Evolutionary conservation across 2,888 invertebrate species (phyloP), one percentile per base, ranked within the genome.

Genomic region (Creontiades dilutus): DNA sequence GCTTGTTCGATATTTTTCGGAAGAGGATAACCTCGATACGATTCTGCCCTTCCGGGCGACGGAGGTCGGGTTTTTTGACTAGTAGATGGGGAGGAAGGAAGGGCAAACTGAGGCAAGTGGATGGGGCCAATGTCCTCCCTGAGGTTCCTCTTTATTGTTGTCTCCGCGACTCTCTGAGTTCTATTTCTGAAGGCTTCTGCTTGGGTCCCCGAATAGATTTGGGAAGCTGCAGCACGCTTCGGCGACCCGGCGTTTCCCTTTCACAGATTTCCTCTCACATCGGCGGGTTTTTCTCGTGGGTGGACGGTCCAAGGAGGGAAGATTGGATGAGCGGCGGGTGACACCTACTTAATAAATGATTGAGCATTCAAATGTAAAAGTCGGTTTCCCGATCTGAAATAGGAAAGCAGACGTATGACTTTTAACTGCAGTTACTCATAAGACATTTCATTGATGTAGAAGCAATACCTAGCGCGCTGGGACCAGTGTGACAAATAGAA

Each of bases 81-180:
- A 19, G 16, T 9, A 68, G 68, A 68, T 68, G 68, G 23, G 57
- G 57, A 57, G 19, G 68, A 61, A 61, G 61, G 61, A 68, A 68
- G 68, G 68, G 68, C 68, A 57, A 57, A 57, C n/a, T 57, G 57
- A 68, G 68, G 68, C 68, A 68, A 68, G 27, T 27, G 23, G 68
- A 68, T 7, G 68, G 23, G 68, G 27, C 23, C 68, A 68, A 68
- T 68, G 68, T 68, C 68, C 68, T 68, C 68, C 13, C 23, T 7
- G 68, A 68, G 68, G 68, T 68, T 68, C 68, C 68, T 68, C 27
- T 23, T 68, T 68, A 68, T 68, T 68, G 68, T 68, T 68, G 68
- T 68, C 68, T 68, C 23, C 68, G 68, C 68, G 68, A 68, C 68
- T 68, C 61, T 61, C 68, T n/a, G 68, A 68, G 68, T 68, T 68